Percentiles rank a stretch among this genome's conserved stretches.
Evolutionary conservation across 2,888 invertebrate species (phyloP).

Genomic region (Dasypogon diadema): DNA sequence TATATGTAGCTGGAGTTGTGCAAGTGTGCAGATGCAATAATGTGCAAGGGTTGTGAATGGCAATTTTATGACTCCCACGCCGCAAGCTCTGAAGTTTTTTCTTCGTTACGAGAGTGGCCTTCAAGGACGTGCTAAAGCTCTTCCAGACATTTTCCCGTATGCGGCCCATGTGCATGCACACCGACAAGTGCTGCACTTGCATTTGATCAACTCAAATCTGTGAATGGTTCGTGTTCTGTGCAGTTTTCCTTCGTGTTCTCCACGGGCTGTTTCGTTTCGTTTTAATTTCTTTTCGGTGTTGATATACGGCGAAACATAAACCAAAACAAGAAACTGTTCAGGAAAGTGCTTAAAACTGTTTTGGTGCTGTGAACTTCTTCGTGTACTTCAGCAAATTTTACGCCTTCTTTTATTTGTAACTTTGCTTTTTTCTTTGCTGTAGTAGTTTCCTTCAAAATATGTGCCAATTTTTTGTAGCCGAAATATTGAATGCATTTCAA

Average conservation of each 20-base stretch:
- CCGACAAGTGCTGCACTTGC: constrained; percentile 10
- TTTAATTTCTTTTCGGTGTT: constrained; percentile 30
- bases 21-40: not conserved
- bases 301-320: not conserved
- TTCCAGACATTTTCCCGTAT: constrained; percentile 18
- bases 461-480: constrained; percentile 27
- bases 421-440: constrained; percentile 11
- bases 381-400: not conserved
- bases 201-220: constrained; percentile 19
- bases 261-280: not conserved
- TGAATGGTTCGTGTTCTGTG: not conserved
- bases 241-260: not conserved
- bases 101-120: constrained; percentile 24
- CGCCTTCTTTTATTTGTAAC: constrained; percentile 1
- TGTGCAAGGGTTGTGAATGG: constrained; percentile 36
- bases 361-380: not conserved
- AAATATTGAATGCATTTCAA: not conserved
- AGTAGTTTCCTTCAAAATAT: constrained; percentile 27
- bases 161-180: constrained; percentile 20
- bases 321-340: not conserved
- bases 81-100: constrained; percentile 8
- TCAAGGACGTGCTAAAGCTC: constrained; percentile 49
- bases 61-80: constrained; percentile 43
- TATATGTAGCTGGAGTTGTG: not conserved
- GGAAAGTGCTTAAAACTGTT: not conserved